phyloP scores from a whole-genome alignment of 1,140 invertebrate species.

The Coelopa frigida region DNA sequence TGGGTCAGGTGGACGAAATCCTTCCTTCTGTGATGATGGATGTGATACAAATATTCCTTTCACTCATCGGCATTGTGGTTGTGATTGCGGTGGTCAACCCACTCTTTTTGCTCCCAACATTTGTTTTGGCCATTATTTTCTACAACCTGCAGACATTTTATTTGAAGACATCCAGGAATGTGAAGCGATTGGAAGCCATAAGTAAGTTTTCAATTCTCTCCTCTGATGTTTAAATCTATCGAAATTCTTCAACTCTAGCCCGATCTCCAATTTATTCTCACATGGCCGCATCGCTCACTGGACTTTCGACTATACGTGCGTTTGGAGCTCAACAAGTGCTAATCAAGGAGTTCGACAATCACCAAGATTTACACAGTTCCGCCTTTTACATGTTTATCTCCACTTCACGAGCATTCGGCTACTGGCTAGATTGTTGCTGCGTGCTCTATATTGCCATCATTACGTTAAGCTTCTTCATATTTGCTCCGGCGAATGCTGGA shows the following conservation, averaged over 20 bases:
- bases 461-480: conserved; percentile 61
- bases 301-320: conserved; percentile 82
- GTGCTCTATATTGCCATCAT: conserved; percentile 63
- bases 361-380: conserved; percentile 65
- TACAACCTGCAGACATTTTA: conserved; percentile 70
- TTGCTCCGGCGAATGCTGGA: conserved; percentile 55
- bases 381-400: conserved; percentile 59
- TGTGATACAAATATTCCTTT: conserved; percentile 65
- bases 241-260: conserved; percentile 45
- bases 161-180: conserved; percentile 69
- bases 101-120: conserved; percentile 64
- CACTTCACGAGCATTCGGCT: conserved; percentile 61
- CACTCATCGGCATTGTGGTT: conserved; percentile 65
- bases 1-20: conserved; percentile 78
- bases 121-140: conserved; percentile 65
- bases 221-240: not conserved
- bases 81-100: conserved; percentile 71
- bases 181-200: conserved; percentile 83
- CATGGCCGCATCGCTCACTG: conserved; percentile 79
- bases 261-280: conserved; percentile 80
- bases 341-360: conserved; percentile 69
- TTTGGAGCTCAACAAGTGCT: conserved; percentile 71
- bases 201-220: conserved; percentile 63
- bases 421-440: conserved; percentile 72
- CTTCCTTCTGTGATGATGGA: conserved; percentile 71